Base-by-base conservation (phyloP, 2,888 invertebrate species). In the Epistrophella euchroma region DNA sequence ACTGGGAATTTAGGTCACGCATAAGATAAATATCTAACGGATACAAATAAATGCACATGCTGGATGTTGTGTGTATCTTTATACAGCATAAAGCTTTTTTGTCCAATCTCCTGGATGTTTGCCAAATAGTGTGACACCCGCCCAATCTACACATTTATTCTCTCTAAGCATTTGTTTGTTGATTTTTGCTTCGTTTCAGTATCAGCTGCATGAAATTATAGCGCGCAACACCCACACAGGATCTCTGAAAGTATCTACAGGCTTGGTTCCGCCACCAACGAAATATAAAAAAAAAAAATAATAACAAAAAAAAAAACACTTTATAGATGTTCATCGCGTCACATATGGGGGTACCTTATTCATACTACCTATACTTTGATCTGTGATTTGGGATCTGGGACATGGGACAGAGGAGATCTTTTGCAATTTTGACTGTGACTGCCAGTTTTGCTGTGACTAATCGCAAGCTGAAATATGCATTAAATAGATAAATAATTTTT, bases 121-220 rank as follows among this genome's bases (percentile, higher is more conserved):
- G 83, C 83, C 83, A 83, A 79, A 79, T 64, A 58, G 43, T 25
- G 35, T 40, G 83, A 79, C 79, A 83, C 71, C 60, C 64, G 71
- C 55, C 60, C 47, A 47, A 56, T 55, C 22, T 37, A 13, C 19
- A 25, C 5, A 22, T 7, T 35, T 55, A 17, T 28, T 37, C 58
- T 19, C 9, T 56, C 11, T 17, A 10, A 56, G 60, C 19, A 22
- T 35, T 55, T 64, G 64, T 47, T 22, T 64, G 32, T 60, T n/a
- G 56, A 19, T 64, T 62, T 55, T 58, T 47, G 43, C 15, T 81
- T 70, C 75, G 45, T 76, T 76, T 80, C 68, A 50, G 70, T 62
- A 64, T 77, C 72, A 60, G 58, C 58, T 72, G 77, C 82, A 77
- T 60, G 72, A 64, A 68, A 77, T 77, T 58, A 58, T 72, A 68